phyloP scores from a whole-genome alignment of 2,113 vertebrate species.

The Protobothrops flavoviridis region DNA sequence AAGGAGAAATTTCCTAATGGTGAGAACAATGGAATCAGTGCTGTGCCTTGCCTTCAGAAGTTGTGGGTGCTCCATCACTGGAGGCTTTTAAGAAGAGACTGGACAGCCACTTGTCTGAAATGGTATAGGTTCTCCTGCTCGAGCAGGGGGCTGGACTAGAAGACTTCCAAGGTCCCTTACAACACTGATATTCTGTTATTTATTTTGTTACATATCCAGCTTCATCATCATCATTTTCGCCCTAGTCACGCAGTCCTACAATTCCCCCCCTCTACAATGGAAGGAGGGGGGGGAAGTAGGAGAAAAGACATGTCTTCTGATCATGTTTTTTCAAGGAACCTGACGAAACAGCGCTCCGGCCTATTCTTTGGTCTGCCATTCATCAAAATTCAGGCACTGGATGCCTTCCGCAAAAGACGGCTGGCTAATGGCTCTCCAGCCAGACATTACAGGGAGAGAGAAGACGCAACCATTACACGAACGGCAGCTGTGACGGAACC shows the following conservation, averaged over 20 bases:
- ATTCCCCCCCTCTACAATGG: neutral
- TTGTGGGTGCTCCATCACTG: neutral
- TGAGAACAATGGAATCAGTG: neutral
- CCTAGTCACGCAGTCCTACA: neutral
- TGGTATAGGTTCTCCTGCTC: neutral
- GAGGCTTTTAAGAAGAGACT: neutral
- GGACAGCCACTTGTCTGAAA: too few species aligned
- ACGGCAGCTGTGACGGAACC: slow-evolving; percentile 56
- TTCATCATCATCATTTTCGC: neutral
- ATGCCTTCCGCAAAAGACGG: slow-evolving; percentile 47
- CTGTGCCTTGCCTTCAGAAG: neutral
- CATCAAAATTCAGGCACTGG: slow-evolving; percentile 54
- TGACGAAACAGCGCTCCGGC: neutral
- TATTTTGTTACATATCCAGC: neutral
- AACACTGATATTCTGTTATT: neutral
- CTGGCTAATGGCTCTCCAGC: slow-evolving; percentile 60
- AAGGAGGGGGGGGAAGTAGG: neutral
- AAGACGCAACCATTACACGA: slow-evolving; percentile 56
- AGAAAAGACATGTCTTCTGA: neutral
- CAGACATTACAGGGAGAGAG: slow-evolving; percentile 40
- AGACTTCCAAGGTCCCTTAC: neutral
- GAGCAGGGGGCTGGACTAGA: neutral
- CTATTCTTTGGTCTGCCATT: slow-evolving; percentile 45
- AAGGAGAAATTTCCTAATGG: neutral
- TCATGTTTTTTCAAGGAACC: slow-evolving; percentile 27